phyloP scores from a whole-genome alignment of 2,888 invertebrate species.

The Timandra comae region DNA sequence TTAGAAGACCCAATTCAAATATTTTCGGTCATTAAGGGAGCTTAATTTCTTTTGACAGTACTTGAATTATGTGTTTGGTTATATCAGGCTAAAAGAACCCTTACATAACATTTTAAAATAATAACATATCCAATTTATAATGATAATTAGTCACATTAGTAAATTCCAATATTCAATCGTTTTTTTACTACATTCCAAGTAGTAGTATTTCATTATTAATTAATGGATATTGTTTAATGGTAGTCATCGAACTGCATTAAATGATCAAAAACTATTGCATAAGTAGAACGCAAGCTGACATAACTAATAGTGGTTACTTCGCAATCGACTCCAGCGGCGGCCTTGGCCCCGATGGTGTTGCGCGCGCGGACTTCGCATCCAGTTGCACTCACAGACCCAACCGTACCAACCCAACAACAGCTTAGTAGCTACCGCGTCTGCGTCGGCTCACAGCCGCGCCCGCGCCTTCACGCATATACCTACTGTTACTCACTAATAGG shows the following conservation, averaged over 20 bases:
- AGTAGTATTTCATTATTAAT: no score
- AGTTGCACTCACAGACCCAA: background rate
- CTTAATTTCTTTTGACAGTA: no score
- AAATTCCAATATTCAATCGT: no score
- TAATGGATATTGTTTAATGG: conserved; percentile 4
- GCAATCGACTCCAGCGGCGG: conserved; percentile 52
- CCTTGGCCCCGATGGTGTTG: conserved; percentile 61
- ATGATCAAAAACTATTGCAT: conserved; percentile 61
- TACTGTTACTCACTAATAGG: background rate
- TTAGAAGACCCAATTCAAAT: no score
- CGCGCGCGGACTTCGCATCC: conserved; percentile 23
- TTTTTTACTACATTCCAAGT: no score
- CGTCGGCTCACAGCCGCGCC: conserved; percentile 38
- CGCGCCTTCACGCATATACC: conserved; percentile 24
- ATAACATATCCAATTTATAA: no score
- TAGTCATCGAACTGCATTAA: conserved; percentile 66
- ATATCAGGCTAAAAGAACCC: no score
- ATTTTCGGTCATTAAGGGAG: no score
- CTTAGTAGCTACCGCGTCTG: conserved; percentile 7
- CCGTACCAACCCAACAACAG: background rate
- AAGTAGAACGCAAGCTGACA: conserved; percentile 74
- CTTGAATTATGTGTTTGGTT: no score
- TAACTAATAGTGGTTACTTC: conserved; percentile 57
- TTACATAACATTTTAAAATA: no score
- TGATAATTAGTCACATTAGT: no score